These are phyloP conservation scores for Drosophila kanekoi DNA, from an alignment of 2,888 invertebrate genomes.

Conservation along the genomic window DNA sequence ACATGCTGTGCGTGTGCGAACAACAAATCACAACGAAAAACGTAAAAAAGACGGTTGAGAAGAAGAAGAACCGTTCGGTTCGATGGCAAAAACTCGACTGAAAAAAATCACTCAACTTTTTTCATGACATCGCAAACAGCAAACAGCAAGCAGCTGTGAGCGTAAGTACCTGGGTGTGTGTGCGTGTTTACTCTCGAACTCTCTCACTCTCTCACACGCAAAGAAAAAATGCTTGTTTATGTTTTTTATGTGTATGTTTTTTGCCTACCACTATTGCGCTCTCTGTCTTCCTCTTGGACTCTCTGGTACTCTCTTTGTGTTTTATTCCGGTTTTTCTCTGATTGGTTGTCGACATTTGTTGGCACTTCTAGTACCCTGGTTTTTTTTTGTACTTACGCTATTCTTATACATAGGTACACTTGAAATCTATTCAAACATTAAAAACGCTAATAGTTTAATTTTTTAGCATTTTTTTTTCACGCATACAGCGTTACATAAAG, in stretches of 20 bases:
- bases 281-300: constrained; percentile 30
- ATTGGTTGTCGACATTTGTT: constrained; percentile 35
- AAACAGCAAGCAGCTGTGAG: constrained; percentile 51
- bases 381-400: constrained; percentile 6
- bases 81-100: constrained; percentile 85
- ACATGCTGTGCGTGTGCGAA: constrained; percentile 62
- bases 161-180: constrained; percentile 38
- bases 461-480: no score
- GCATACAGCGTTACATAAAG: no score
- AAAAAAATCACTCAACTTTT: constrained; percentile 83
- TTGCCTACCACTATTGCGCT: constrained; percentile 39
- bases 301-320: constrained; percentile 29
- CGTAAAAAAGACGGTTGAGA: constrained; percentile 57
- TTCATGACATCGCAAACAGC: constrained; percentile 46
- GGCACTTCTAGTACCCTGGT: constrained; percentile 32
- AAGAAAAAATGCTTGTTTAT: constrained; percentile 76
- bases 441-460: no score
- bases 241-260: constrained; percentile 74
- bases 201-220: constrained; percentile 39
- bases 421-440: neutral
- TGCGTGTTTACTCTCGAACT: constrained; percentile 22
- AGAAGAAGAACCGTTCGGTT: constrained; percentile 70
- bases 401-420: neutral
- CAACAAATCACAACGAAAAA: constrained; percentile 59
- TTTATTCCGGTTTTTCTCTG: constrained; percentile 57